phyloP scores from a whole-genome alignment of 2,888 invertebrate genomes.

The Phengaris alcon region DNA sequence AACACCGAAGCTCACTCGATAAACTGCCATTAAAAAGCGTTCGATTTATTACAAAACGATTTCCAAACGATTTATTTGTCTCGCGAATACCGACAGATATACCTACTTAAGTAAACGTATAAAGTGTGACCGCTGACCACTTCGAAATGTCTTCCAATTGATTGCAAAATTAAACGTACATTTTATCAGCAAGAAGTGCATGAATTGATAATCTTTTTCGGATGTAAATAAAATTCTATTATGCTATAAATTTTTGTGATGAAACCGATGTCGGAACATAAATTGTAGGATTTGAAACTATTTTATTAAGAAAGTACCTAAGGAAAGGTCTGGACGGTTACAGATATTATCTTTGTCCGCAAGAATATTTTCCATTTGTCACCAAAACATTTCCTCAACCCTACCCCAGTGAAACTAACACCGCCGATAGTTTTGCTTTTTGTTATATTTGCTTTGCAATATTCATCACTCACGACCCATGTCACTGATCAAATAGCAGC shows the following conservation, averaged over 20 bases:
- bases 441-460: conserved; percentile 78
- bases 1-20: conserved; percentile 78
- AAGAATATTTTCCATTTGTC: conserved; percentile 35
- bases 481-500: conserved; percentile 77
- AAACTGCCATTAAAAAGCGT: conserved; percentile 78
- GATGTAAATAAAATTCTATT: not conserved
- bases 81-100: conserved; percentile 41
- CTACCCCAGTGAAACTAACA: conserved; percentile 73
- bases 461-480: conserved; percentile 77
- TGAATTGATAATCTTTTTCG: not conserved
- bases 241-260: no score
- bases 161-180: not conserved
- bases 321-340: no score
- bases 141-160: conserved; percentile 29
- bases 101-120: conserved; percentile 33
- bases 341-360: not conserved
- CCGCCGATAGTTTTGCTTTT: conserved; percentile 76
- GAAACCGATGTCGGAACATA: no score
- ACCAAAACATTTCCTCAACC: conserved; percentile 41
- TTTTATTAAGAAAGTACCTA: no score
- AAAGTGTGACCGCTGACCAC: conserved; percentile 27
- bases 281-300: no score
- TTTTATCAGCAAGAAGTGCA: not conserved
- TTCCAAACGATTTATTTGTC: conserved; percentile 59
- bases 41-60: conserved; percentile 78